These are phyloP conservation scores for Schizopygopsis malacanthus DNA, from an alignment of 2,797 vertebrate species.

Conservation along the genomic window DNA sequence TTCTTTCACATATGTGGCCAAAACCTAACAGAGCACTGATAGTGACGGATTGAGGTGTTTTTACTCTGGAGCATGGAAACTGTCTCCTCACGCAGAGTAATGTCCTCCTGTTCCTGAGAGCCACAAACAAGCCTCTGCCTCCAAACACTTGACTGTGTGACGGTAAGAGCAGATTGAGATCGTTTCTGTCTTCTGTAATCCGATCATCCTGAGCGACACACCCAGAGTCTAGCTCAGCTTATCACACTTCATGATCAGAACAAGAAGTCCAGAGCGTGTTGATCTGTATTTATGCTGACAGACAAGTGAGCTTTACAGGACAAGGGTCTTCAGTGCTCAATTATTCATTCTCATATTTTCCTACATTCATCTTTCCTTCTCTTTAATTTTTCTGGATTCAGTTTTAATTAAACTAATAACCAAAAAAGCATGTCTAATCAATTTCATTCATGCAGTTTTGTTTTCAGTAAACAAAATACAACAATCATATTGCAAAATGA, in stretches of 20 bases:
- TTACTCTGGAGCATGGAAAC: conserved; percentile 9
- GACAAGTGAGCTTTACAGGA: neutral
- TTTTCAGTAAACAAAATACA: neutral
- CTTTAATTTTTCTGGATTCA: neutral
- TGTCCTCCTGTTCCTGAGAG: neutral
- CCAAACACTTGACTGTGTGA: neutral
- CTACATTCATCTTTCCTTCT: neutral
- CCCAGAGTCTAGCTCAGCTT: neutral
- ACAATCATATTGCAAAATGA: neutral
- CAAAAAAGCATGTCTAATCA: neutral
- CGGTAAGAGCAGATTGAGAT: neutral
- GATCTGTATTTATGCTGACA: neutral
- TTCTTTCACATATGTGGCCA: neutral
- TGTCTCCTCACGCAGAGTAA: neutral
- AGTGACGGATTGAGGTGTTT: neutral
- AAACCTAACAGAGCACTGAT: neutral
- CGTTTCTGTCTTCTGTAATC: neutral
- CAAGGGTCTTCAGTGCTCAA: too few relatives aligned
- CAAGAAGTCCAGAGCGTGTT: neutral
- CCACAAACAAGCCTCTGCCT: neutral
- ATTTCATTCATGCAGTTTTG: neutral
- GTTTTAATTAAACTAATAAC: neutral
- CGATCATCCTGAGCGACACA: neutral
- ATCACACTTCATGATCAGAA: neutral
- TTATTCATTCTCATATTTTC: neutral